A percentile compares a stretch with the other conserved stretches of the same genome.
phyloP scores from a whole-genome alignment of 2,113 vertebrate genomes.

The Myotis brandtii region DNA sequence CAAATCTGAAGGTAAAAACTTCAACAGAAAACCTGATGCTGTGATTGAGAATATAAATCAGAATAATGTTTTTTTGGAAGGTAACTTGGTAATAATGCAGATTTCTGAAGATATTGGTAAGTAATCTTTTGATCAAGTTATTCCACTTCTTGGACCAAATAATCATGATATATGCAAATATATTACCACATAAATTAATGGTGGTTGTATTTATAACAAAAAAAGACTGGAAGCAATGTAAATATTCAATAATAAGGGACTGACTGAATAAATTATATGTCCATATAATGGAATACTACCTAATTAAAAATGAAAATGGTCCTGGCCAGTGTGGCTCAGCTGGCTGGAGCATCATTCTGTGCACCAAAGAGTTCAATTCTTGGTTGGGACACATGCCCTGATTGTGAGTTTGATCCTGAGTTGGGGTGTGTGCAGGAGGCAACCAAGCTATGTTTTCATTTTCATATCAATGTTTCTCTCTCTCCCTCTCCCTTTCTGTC shows the following conservation, averaged over 20 bases:
- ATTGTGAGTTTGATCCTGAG: not conserved
- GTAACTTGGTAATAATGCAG: slow-evolving; percentile 9
- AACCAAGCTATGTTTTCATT: not conserved
- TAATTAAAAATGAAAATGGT: not conserved
- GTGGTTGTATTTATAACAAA: not conserved
- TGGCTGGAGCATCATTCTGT: too few relatives aligned
- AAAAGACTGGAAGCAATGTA: slow-evolving; percentile 24
- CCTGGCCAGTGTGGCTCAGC: too few relatives aligned
- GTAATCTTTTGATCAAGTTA: slow-evolving; percentile 6
- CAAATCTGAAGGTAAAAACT: slow-evolving; percentile 41
- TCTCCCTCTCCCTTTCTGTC: not conserved
- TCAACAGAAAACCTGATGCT: not conserved
- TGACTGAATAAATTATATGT: slow-evolving; percentile 19
- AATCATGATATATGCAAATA: slow-evolving; percentile 32
- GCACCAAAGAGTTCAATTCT: not conserved
- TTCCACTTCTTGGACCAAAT: not conserved
- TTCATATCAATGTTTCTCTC: not conserved
- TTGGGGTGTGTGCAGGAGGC: not conserved
- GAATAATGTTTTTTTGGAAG: not conserved
- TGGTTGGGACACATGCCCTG: not conserved
- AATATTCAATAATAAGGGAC: not conserved
- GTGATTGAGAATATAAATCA: not conserved
- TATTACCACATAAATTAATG: slow-evolving; percentile 37
- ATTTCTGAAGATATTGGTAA: slow-evolving; percentile 17
- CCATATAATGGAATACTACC: not conserved